Percentiles rank a stretch among this genome's conserved stretches.
These are phyloP conservation scores for Philonicus albiceps DNA, from an alignment of 2,888 invertebrate genomes.

Conservation along the genomic window DNA sequence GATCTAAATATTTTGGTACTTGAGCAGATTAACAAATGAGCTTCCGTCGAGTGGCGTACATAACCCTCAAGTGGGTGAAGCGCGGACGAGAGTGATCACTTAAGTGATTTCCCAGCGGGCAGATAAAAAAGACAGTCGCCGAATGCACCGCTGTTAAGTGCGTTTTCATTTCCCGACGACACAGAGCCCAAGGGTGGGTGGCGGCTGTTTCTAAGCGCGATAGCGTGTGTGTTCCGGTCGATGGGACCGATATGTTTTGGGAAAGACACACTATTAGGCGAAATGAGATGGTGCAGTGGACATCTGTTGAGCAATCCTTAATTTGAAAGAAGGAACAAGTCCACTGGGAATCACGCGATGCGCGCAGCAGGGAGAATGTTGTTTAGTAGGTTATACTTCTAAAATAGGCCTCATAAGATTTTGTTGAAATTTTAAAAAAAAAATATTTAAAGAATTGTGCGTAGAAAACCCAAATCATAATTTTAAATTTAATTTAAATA, in stretches of 20 bases:
- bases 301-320: background rate
- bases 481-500: no score
- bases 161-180: background rate
- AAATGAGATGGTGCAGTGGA: background rate
- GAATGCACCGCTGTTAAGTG: slow-evolving; percentile 19
- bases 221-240: background rate
- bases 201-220: background rate
- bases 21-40: slow-evolving; percentile 42
- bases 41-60: background rate
- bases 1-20: slow-evolving; percentile 36
- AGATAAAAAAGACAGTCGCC: slow-evolving; percentile 41
- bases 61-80: slow-evolving; percentile 11
- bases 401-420: background rate
- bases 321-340: background rate
- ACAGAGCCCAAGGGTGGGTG: background rate
- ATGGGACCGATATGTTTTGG: background rate
- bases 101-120: slow-evolving; percentile 47
- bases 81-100: slow-evolving; percentile 41
- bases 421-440: no score
- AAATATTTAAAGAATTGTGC: no score
- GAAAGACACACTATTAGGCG: background rate
- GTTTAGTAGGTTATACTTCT: background rate
- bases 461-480: no score
- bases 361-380: background rate
- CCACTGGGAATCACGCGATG: background rate